phyloP scores from a whole-genome alignment of 2,797 vertebrate species.

The Gastrophryne carolinensis region DNA sequence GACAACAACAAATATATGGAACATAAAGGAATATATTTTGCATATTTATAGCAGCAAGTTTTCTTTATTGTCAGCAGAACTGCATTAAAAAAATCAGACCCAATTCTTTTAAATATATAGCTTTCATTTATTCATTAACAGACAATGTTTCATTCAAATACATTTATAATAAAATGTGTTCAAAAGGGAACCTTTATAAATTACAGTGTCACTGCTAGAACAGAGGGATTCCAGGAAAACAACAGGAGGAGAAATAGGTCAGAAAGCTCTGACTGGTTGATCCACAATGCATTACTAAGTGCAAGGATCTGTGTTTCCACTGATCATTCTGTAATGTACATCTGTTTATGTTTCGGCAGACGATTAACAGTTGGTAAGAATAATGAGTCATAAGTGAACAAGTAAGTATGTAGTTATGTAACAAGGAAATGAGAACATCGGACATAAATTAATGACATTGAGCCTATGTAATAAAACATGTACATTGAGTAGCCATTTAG shows the following conservation, averaged over 20 bases:
- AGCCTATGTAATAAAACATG: no score
- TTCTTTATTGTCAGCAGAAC: no score
- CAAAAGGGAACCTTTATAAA: constrained; percentile 55
- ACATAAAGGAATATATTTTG: no score
- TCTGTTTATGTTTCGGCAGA: neutral
- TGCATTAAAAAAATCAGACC: neutral
- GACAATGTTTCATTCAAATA: constrained; percentile 55
- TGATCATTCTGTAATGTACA: neutral
- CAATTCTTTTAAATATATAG: constrained; percentile 58
- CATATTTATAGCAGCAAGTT: no score
- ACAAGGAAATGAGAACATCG: neutral
- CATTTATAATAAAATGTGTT: constrained; percentile 59
- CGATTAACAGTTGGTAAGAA: neutral
- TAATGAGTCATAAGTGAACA: neutral
- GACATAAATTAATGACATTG: constrained; percentile 13
- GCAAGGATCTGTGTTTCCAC: neutral
- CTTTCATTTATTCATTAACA: constrained; percentile 57
- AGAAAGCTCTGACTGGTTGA: constrained; percentile 32
- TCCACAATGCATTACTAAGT: constrained; percentile 10
- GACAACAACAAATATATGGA: no score
- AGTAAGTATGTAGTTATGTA: neutral
- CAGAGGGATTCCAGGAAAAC: constrained; percentile 41
- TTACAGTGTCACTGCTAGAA: constrained; percentile 51
- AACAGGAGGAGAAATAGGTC: constrained; percentile 35
- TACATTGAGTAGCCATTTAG: no score